Percentiles rank a stretch among this genome's conserved stretches.
Evolutionary conservation across 2,113 vertebrate species (phyloP).

Genomic region (Lipophrys pholis): DNA sequence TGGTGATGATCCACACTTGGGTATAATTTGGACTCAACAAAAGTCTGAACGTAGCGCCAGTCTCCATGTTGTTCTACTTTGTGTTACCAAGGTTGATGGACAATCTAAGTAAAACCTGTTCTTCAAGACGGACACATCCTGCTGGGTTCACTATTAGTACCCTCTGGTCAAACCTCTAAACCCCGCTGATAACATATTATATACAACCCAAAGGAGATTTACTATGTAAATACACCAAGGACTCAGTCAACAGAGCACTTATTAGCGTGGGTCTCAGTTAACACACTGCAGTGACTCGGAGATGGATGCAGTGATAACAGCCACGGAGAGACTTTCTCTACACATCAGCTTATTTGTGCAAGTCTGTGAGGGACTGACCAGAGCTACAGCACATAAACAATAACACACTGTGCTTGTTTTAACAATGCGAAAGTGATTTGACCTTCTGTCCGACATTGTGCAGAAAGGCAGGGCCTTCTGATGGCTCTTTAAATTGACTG

Average conservation of each 20-base stretch:
- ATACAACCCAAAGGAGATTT: slow-evolving; percentile 42
- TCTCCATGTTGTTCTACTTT: neutral
- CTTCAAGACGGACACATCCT: neutral
- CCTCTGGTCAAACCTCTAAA: slow-evolving; percentile 25
- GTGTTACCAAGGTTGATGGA: neutral
- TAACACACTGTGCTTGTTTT: slow-evolving; percentile 44
- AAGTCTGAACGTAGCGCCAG: neutral
- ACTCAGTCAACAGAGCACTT: slow-evolving; percentile 40
- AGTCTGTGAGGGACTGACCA: slow-evolving; percentile 27
- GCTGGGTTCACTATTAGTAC: slow-evolving; percentile 17
- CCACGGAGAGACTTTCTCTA: slow-evolving; percentile 25
- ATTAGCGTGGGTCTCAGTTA: slow-evolving; percentile 45
- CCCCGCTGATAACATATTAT: slow-evolving; percentile 18
- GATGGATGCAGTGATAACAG: slow-evolving; percentile 56
- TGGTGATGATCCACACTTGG: no score
- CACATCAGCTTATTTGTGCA: slow-evolving; percentile 44
- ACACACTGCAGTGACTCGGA: slow-evolving; percentile 30
- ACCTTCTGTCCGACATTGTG: slow-evolving; percentile 8
- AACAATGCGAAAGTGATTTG: slow-evolving; percentile 53
- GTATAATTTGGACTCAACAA: no score
- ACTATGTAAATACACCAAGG: slow-evolving; percentile 52
- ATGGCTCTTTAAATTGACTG: neutral
- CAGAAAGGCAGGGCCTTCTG: neutral
- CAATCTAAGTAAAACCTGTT: neutral
- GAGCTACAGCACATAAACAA: slow-evolving; percentile 45